A percentile compares a stretch with the other conserved stretches of the same genome.
These are phyloP conservation scores for Amblyornis subalaris DNA, from an alignment of 2,113 vertebrate species.

Conservation along the genomic window DNA sequence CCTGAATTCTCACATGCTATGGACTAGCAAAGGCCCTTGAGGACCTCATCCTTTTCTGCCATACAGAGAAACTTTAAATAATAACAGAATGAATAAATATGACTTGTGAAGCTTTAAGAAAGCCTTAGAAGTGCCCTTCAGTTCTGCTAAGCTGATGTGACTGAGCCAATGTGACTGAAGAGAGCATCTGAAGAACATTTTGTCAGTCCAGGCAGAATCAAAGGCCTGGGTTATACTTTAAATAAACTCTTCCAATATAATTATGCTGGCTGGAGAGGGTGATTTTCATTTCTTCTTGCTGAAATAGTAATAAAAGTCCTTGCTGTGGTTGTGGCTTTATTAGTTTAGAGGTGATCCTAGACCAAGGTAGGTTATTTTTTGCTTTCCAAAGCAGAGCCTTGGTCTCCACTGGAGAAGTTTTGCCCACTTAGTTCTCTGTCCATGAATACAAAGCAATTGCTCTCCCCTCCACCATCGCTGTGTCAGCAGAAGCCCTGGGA, in stretches of 20 bases:
- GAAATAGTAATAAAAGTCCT: not conserved
- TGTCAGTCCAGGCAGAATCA: slow-evolving; percentile 3
- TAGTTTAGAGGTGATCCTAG: slow-evolving; percentile 3
- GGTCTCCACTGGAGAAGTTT: not conserved
- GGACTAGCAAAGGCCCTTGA: not conserved
- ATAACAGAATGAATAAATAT: not conserved
- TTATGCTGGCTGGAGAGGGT: not conserved
- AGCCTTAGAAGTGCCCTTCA: not conserved
- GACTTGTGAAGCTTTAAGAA: not conserved
- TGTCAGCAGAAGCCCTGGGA: slow-evolving; percentile 4
- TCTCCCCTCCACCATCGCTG: not conserved
- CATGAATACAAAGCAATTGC: not conserved
- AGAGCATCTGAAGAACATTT: not conserved
- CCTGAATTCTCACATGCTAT: rapidly evolving
- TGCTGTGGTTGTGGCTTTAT: not conserved
- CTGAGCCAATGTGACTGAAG: not conserved
- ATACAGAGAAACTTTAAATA: not conserved
- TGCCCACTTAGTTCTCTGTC: not conserved
- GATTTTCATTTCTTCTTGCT: not conserved
- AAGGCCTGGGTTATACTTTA: not conserved
- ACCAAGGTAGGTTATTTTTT: not conserved
- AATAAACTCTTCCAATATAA: not conserved
- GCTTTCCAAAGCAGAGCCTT: slow-evolving; percentile 14
- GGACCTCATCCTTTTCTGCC: not conserved
- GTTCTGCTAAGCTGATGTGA: not conserved